Conservation (phyloP, 2,797 vertebrate species). For the Poecilia gillii region DNA sequence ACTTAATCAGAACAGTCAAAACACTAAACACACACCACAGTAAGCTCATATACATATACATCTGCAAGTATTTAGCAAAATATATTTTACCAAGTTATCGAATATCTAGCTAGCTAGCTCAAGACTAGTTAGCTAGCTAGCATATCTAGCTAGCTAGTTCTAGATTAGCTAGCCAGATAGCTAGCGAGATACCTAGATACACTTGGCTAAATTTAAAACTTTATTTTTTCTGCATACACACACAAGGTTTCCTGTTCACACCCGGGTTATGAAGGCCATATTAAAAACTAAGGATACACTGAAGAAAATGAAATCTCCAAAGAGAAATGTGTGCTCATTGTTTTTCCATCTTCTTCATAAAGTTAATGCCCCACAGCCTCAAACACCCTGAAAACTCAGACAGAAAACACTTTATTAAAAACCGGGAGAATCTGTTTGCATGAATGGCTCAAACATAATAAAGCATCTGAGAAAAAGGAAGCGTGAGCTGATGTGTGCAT, state of each 20-base stretch:
- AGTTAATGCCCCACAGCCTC: conserved; percentile 48
- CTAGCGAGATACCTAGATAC: neutral
- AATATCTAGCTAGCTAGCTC: no score
- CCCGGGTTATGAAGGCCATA: conserved; percentile 33
- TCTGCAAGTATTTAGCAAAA: no score
- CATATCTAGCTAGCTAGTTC: no score
- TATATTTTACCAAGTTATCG: no score
- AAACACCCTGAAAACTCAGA: conserved; percentile 49
- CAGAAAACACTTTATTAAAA: conserved; percentile 49
- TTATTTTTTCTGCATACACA: conserved; percentile 19
- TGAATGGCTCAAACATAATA: conserved; percentile 44
- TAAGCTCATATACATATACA: no score
- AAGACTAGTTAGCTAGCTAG: no score
- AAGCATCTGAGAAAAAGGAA: conserved; percentile 12
- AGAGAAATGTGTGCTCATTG: conserved; percentile 49
- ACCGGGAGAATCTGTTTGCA: conserved; percentile 43
- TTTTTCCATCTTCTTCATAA: conserved; percentile 34
- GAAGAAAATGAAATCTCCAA: conserved; percentile 30
- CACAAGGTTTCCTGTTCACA: conserved; percentile 22
- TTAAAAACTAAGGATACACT: conserved; percentile 36
- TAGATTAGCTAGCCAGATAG: neutral
- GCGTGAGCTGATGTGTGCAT: conserved; percentile 12
- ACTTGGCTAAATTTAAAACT: conserved; percentile 6
- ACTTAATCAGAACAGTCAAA: no score
- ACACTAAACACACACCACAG: no score